phyloP scores from a whole-genome alignment of 2,797 vertebrate species.

The Bucorvus abyssinicus region DNA sequence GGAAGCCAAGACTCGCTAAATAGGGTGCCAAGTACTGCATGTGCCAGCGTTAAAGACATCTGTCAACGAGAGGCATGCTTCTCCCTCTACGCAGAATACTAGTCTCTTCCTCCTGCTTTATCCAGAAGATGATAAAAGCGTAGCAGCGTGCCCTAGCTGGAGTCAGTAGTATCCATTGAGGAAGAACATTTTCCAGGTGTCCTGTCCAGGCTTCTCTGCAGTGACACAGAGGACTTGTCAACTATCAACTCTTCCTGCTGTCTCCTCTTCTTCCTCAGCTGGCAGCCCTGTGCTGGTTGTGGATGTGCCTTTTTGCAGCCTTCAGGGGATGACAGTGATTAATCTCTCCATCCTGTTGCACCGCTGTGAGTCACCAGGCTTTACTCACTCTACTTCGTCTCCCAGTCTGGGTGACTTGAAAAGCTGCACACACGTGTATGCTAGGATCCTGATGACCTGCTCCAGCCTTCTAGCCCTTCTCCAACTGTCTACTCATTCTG shows the following conservation, averaged over 20 bases:
- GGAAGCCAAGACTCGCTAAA: neutral
- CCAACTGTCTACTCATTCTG: neutral
- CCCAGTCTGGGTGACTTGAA: neutral
- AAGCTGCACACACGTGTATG: neutral
- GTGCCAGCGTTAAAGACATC: neutral
- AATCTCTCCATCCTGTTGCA: neutral
- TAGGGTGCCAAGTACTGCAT: neutral
- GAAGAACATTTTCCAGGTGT: neutral
- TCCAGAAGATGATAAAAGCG: neutral
- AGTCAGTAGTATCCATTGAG: neutral
- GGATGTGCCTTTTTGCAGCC: neutral
- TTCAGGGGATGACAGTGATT: neutral
- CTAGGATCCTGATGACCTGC: neutral
- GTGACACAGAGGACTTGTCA: neutral
- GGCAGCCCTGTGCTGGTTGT: neutral
- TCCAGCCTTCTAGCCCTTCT: neutral
- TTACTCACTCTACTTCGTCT: constrained; percentile 7
- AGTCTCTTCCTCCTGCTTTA: neutral
- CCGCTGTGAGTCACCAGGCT: neutral
- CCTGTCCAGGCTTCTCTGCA: neutral
- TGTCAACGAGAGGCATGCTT: neutral
- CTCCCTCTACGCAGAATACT: neutral
- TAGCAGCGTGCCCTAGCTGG: neutral
- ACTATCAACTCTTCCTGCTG: neutral
- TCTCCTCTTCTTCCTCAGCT: neutral